Evolutionary conservation across 2,797 vertebrate genomes (phyloP).

Genomic region (Mus spretus): DNA sequence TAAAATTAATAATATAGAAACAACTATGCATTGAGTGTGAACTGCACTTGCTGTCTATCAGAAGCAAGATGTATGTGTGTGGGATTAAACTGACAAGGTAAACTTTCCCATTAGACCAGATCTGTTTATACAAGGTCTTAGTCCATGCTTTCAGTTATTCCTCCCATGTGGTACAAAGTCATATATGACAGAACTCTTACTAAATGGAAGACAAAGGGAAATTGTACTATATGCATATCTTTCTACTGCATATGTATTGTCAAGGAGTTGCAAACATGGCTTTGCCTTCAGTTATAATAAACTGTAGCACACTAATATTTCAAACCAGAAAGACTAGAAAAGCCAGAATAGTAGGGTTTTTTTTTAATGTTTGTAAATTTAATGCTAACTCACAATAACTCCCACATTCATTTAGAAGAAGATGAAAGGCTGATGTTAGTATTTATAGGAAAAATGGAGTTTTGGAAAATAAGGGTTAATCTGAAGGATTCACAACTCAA

Average conservation of each 20-base stretch:
- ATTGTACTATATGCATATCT: background rate
- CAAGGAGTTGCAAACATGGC: background rate
- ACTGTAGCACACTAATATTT: background rate
- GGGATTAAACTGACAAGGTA: background rate
- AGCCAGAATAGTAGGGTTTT: background rate
- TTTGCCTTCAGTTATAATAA: background rate
- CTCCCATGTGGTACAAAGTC: background rate
- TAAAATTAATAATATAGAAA: background rate
- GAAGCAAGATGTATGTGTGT: background rate
- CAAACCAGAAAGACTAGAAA: background rate
- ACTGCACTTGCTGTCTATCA: background rate
- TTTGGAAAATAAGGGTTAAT: background rate
- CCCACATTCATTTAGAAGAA: background rate
- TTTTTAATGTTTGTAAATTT: background rate
- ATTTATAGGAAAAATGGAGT: background rate
- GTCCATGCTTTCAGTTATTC: background rate
- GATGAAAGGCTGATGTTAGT: background rate
- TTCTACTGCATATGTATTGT: background rate
- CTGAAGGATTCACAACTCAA: background rate
- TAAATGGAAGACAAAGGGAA: background rate
- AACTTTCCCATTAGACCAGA: background rate
- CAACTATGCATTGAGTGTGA: rapidly evolving
- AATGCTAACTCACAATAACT: background rate
- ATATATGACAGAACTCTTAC: background rate
- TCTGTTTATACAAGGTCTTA: background rate